These are phyloP conservation scores for Nysson spinosus DNA, from an alignment of 2,888 invertebrate species.

Conservation along the genomic window DNA sequence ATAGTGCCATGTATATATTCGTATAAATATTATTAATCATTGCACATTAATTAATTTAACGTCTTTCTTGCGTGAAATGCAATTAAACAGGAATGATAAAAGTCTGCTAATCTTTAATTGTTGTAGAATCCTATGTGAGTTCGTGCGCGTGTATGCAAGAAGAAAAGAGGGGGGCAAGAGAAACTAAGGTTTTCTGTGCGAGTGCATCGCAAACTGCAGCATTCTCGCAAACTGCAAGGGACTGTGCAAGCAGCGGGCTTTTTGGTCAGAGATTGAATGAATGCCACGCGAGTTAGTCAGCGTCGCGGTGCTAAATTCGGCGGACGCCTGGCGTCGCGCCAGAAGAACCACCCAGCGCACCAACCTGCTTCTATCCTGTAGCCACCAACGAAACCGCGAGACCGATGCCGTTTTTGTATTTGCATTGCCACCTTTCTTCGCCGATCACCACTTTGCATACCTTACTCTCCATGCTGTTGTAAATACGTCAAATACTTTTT, in stretches of 20 bases:
- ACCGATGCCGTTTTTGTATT: conserved; percentile 51
- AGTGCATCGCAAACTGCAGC: conserved; percentile 14
- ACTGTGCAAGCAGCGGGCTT: conserved; percentile 56
- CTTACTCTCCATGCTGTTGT: background rate
- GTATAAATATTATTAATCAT: too few relatives aligned
- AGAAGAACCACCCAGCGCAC: conserved; percentile 76
- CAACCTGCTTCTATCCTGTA: conserved; percentile 73
- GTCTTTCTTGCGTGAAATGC: too few relatives aligned
- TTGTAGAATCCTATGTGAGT: too few relatives aligned
- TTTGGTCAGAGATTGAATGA: conserved; percentile 75
- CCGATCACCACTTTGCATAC: conserved; percentile 13
- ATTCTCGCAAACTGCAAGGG: conserved; percentile 34
- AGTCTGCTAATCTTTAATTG: too few relatives aligned
- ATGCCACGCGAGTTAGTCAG: conserved; percentile 77
- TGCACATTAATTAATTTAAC: too few relatives aligned
- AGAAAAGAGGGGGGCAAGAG: background rate
- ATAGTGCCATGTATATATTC: too few relatives aligned
- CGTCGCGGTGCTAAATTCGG: conserved; percentile 76
- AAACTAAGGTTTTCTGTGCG: conserved; percentile 18
- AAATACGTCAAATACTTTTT: too few relatives aligned
- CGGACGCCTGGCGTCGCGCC: conserved; percentile 72
- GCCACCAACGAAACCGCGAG: conserved; percentile 55
- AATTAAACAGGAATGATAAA: too few relatives aligned
- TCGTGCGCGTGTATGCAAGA: background rate
- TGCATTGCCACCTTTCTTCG: conserved; percentile 35